phyloP scores from a whole-genome alignment of 2,797 vertebrate genomes.

The Echeneis naucrates region DNA sequence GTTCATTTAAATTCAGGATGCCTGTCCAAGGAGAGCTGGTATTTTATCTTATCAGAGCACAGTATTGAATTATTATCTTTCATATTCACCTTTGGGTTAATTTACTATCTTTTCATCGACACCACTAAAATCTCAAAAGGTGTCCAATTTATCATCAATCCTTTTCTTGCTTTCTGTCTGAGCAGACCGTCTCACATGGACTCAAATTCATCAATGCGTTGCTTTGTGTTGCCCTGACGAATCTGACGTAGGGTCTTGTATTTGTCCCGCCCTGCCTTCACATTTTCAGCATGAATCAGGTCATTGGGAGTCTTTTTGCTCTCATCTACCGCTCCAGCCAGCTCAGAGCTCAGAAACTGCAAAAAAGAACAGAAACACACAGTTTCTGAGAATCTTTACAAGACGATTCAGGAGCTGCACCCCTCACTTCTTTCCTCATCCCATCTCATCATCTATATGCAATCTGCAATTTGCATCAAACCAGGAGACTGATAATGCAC shows the following conservation, averaged over 20 bases:
- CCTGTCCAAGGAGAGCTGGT: constrained; percentile 16
- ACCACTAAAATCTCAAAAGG: constrained; percentile 35
- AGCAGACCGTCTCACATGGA: constrained; percentile 89
- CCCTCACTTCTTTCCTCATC: constrained; percentile 10
- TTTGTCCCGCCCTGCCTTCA: constrained; percentile 96
- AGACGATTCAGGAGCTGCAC: constrained; percentile 60
- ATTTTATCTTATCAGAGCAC: constrained; percentile 13
- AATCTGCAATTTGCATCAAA: constrained; percentile 51
- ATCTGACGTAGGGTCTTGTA: constrained; percentile 99
- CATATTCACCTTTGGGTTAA: constrained; percentile 5
- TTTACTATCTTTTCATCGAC: constrained; percentile 36
- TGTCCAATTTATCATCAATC: constrained; percentile 9
- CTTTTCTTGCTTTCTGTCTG: not conserved
- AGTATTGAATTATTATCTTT: constrained; percentile 22
- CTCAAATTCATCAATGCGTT: constrained; percentile 98
- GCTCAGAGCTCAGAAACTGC: constrained; percentile 94
- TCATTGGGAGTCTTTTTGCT: constrained; percentile 96
- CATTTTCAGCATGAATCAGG: constrained; percentile 96
- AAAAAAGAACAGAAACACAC: constrained; percentile 49
- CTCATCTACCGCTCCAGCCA: constrained; percentile 93
- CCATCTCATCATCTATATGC: constrained; percentile 38
- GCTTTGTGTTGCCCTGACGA: constrained; percentile 98
- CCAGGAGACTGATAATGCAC: constrained; percentile 48
- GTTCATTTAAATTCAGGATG: no score
- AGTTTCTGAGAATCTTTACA: constrained; percentile 33